Conservation (phyloP, 2,888 invertebrate genomes). For the Cremastinae sp. region DNA sequence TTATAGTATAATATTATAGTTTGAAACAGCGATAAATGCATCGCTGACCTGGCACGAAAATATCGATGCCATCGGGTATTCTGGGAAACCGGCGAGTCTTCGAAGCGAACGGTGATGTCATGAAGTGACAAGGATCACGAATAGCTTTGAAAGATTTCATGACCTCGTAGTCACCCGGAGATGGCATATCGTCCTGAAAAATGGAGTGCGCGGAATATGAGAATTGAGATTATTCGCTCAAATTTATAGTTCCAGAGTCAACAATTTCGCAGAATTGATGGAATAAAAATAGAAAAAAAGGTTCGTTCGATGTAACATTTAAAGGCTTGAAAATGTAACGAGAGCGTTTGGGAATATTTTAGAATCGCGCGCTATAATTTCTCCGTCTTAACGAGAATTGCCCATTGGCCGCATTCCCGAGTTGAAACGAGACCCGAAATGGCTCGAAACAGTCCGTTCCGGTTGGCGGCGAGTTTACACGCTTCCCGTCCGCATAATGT, state of each 20-base stretch:
- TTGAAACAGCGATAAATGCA: too few relatives aligned
- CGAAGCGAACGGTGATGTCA: constrained; percentile 63
- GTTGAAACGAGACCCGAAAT: constrained; percentile 43
- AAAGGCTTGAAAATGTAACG: neutral
- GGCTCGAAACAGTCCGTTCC: constrained; percentile 37
- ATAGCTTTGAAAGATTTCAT: constrained; percentile 65
- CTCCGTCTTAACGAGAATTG: constrained; percentile 59
- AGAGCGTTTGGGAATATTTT: neutral
- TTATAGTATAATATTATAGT: too few relatives aligned
- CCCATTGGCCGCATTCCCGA: constrained; percentile 53
- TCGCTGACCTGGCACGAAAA: constrained; percentile 62
- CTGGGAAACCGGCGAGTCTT: constrained; percentile 56
- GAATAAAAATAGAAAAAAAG: too few relatives aligned
- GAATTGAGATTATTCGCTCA: too few relatives aligned
- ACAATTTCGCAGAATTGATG: neutral
- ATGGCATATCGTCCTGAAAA: constrained; percentile 62
- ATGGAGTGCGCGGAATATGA: neutral
- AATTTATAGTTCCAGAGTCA: too few relatives aligned
- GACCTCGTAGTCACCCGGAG: constrained; percentile 66
- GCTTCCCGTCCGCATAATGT: constrained; percentile 11
- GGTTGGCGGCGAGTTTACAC: constrained; percentile 35
- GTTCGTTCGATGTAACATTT: too few relatives aligned
- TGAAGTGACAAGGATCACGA: constrained; percentile 64
- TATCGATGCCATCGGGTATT: constrained; percentile 45
- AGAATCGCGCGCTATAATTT: constrained; percentile 43